These are phyloP conservation scores for Myiozetetes cayanensis DNA, from an alignment of 2,113 vertebrate species.

Conservation along the genomic window DNA sequence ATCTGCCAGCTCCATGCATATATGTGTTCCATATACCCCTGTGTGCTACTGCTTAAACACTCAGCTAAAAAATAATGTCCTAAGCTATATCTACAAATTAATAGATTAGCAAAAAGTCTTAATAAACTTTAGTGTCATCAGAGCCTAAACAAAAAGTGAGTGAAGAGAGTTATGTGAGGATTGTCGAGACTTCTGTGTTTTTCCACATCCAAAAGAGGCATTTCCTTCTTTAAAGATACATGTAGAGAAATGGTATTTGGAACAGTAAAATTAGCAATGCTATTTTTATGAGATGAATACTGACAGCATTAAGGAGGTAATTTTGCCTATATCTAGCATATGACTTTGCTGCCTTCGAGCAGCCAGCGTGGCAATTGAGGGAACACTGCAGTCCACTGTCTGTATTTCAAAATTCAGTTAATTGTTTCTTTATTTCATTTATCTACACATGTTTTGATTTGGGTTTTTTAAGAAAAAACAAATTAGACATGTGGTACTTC, in stretches of 20 bases:
- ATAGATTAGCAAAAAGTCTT: neutral
- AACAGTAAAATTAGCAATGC: neutral
- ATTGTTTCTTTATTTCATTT: neutral
- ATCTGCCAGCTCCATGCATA: neutral
- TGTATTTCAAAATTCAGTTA: neutral
- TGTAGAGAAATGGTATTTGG: neutral
- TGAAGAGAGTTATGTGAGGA: neutral
- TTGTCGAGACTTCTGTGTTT: rapidly evolving
- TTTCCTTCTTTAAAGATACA: neutral
- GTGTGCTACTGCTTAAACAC: neutral
- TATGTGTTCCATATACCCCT: neutral
- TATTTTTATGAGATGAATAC: neutral
- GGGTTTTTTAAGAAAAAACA: neutral
- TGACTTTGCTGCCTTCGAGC: neutral
- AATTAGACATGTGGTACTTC: neutral
- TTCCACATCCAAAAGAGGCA: neutral
- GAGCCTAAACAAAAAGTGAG: neutral
- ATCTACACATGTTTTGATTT: neutral
- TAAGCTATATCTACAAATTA: neutral
- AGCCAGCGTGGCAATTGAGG: neutral
- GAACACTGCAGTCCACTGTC: neutral
- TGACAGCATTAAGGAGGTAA: neutral
- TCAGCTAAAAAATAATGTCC: neutral
- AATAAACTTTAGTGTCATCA: neutral
- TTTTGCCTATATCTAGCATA: neutral